Conservation (phyloP, 2,113 vertebrate species). For the Malurus elegans region DNA sequence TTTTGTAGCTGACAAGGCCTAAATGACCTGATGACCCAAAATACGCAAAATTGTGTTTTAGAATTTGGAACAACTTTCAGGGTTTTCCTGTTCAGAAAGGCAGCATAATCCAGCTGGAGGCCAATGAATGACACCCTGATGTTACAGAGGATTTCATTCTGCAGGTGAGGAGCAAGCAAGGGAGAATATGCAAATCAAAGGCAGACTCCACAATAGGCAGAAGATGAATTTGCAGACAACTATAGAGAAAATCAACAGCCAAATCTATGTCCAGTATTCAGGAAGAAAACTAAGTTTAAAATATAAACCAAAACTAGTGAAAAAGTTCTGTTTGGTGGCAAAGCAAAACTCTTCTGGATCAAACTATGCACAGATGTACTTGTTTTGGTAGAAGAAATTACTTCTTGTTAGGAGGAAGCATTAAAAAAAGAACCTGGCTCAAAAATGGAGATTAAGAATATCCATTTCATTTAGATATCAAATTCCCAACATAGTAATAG, state of each 20-base stretch:
- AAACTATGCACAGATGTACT: not conserved
- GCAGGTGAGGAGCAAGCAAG: not conserved
- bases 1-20: not conserved
- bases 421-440: not conserved
- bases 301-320: not conserved
- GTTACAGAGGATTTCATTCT: not conserved
- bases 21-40: not conserved
- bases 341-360: not conserved
- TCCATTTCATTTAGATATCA: not conserved
- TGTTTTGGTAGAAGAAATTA: not conserved
- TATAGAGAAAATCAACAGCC: not conserved
- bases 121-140: accelerated
- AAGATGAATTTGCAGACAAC: not conserved
- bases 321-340: not conserved
- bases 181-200: not conserved
- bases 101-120: not conserved
- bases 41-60: not conserved
- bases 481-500: accelerated
- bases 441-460: not conserved
- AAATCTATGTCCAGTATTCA: not conserved
- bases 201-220: not conserved
- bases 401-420: not conserved
- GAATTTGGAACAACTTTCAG: not conserved
- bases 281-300: not conserved
- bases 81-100: not conserved